These are phyloP conservation scores for Cryptus viduatorius DNA, from an alignment of 2,888 invertebrate genomes.

Conservation along the genomic window DNA sequence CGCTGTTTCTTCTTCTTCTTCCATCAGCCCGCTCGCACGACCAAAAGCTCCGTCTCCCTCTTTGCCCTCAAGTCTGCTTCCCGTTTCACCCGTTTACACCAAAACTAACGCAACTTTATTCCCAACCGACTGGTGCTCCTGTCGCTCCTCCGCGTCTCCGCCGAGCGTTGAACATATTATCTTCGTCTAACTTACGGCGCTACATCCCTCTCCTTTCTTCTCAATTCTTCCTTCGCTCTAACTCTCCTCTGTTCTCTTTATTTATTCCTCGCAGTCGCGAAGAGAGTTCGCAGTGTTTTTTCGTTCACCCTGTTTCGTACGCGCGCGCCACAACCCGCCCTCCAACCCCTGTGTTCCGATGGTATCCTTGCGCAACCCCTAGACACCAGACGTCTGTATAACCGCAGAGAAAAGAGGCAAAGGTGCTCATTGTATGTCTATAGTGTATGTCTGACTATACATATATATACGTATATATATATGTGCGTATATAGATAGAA, in stretches of 20 bases:
- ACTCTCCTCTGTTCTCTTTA: constrained; percentile 19
- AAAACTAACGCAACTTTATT: constrained; percentile 66
- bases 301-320: constrained; percentile 21
- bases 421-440: background rate
- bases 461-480: background rate
- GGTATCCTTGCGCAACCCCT: constrained; percentile 53
- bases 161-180: constrained; percentile 43
- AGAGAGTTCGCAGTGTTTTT: background rate
- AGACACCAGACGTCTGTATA: constrained; percentile 61
- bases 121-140: constrained; percentile 31
- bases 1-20: constrained; percentile 32
- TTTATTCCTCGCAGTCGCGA: constrained; percentile 4
- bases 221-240: constrained; percentile 35
- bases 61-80: constrained; percentile 63
- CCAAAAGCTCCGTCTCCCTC: constrained; percentile 40
- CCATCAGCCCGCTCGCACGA: constrained; percentile 60
- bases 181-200: constrained; percentile 45
- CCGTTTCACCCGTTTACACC: constrained; percentile 63
- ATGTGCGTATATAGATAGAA: constrained; percentile 6
- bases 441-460: background rate
- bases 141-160: constrained; percentile 27
- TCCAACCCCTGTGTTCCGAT: background rate
- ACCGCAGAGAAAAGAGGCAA: constrained; percentile 31
- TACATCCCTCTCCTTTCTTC: constrained; percentile 59
- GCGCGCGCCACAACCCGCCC: constrained; percentile 28